Conservation (phyloP, 2,888 invertebrate species). For the Plagiodera versicolora region DNA sequence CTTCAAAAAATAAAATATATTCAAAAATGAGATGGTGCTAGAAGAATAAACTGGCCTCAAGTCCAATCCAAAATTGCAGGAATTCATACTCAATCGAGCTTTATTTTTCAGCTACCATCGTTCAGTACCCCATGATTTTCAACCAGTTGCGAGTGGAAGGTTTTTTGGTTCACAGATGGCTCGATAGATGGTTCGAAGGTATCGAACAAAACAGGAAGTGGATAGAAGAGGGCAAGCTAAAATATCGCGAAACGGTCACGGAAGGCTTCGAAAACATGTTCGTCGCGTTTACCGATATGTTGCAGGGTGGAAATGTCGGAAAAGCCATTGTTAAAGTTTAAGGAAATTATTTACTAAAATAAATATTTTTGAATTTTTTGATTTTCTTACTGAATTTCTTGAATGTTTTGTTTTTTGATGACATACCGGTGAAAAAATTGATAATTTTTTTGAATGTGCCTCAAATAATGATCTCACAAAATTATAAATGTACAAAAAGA, state of each 20-base stretch:
- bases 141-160: slow-evolving; percentile 44
- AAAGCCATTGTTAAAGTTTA: slow-evolving; percentile 44
- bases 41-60: no score
- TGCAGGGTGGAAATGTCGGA: slow-evolving; percentile 41
- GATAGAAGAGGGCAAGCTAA: slow-evolving; percentile 71
- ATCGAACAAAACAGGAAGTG: slow-evolving; percentile 64
- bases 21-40: no score
- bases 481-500: no score
- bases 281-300: slow-evolving; percentile 42
- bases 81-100: no score
- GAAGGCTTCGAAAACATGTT: slow-evolving; percentile 60
- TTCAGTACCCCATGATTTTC: slow-evolving; percentile 33
- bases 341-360: slow-evolving; percentile 3
- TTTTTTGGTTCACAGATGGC: slow-evolving; percentile 40
- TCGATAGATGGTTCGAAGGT: slow-evolving; percentile 64
- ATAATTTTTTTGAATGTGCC: no score
- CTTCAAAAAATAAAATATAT: no score
- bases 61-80: no score
- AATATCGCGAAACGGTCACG: slow-evolving; percentile 69
- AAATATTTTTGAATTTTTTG: neutral
- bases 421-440: no score
- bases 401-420: no score
- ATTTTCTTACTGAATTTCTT: neutral
- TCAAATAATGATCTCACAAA: no score
- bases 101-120: slow-evolving; percentile 32